phyloP scores from a whole-genome alignment of 1,140 invertebrate genomes.

The Lasioglossum albipes region DNA sequence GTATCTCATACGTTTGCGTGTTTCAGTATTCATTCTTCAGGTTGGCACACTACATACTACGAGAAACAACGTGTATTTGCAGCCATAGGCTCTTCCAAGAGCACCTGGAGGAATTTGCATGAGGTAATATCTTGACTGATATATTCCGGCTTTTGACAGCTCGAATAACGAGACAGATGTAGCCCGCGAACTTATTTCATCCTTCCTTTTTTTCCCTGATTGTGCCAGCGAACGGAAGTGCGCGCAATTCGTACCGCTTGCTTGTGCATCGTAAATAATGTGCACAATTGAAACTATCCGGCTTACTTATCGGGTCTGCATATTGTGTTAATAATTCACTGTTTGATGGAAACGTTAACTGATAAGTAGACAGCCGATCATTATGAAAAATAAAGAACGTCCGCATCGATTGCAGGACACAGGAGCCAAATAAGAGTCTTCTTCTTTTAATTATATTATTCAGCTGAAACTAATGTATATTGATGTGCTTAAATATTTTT shows the following conservation, averaged over 20 bases:
- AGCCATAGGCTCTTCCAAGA: background rate
- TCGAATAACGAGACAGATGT: conserved; percentile 50
- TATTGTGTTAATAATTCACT: no score
- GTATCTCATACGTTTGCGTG: conserved; percentile 49
- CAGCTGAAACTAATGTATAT: no score
- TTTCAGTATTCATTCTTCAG: background rate
- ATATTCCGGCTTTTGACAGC: conserved; percentile 57
- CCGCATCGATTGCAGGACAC: no score
- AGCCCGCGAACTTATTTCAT: conserved; percentile 67
- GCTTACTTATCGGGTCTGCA: no score
- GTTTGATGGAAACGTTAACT: no score
- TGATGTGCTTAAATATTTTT: no score
- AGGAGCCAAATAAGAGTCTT: no score
- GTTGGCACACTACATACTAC: background rate
- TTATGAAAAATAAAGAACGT: no score
- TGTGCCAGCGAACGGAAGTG: conserved; percentile 32
- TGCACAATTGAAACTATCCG: no score
- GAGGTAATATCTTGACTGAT: conserved; percentile 72
- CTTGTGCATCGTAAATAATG: no score
- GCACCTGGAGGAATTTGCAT: conserved; percentile 65
- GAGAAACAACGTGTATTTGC: background rate
- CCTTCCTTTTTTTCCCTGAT: conserved; percentile 14
- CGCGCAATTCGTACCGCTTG: background rate
- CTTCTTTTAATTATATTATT: no score
- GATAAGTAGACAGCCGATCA: no score